Percentiles rank a stretch among this genome's conserved stretches.
phyloP scores from a whole-genome alignment of 1,140 invertebrate genomes.

The Drosophila bifasciata region DNA sequence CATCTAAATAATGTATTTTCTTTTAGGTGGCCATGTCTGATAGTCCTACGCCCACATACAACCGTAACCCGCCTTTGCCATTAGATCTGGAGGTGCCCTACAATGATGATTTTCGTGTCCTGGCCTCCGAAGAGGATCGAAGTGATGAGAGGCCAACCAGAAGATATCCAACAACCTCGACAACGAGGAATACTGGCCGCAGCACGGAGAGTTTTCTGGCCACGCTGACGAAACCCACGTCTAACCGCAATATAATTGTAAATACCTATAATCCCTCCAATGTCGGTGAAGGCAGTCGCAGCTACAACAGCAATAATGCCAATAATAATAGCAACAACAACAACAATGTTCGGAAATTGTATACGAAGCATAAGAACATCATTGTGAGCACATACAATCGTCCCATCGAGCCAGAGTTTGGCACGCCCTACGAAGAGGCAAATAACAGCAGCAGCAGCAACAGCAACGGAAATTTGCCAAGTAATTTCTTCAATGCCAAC shows the following conservation, averaged over 20 bases:
- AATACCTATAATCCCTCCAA: slow-evolving; percentile 83
- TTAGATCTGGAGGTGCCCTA: slow-evolving; percentile 87
- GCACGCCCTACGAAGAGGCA: slow-evolving; percentile 71
- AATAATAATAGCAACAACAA: slow-evolving; percentile 57
- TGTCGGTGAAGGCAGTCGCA: slow-evolving; percentile 67
- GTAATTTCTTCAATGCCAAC: slow-evolving; percentile 83
- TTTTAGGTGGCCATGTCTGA: slow-evolving; percentile 78
- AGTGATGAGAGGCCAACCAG: slow-evolving; percentile 47
- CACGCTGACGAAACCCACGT: slow-evolving; percentile 70
- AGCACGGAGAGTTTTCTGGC: slow-evolving; percentile 71
- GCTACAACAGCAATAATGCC: slow-evolving; percentile 55
- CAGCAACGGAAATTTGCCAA: slow-evolving; percentile 72
- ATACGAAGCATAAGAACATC: slow-evolving; percentile 82
- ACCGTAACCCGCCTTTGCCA: slow-evolving; percentile 86
- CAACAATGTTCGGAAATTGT: slow-evolving; percentile 74
- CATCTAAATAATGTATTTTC: slow-evolving; percentile 28
- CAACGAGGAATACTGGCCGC: slow-evolving; percentile 56
- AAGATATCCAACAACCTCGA: slow-evolving; percentile 44
- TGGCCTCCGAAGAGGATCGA: slow-evolving; percentile 70
- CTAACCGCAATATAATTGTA: slow-evolving; percentile 83
- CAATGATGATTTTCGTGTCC: slow-evolving; percentile 86
- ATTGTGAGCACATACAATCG: slow-evolving; percentile 82
- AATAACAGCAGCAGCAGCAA: slow-evolving; percentile 71
- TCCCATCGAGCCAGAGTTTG: slow-evolving; percentile 72
- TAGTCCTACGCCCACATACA: slow-evolving; percentile 83